phyloP scores from a whole-genome alignment of 2,797 vertebrate genomes.

The Acanthopagrus latus region DNA sequence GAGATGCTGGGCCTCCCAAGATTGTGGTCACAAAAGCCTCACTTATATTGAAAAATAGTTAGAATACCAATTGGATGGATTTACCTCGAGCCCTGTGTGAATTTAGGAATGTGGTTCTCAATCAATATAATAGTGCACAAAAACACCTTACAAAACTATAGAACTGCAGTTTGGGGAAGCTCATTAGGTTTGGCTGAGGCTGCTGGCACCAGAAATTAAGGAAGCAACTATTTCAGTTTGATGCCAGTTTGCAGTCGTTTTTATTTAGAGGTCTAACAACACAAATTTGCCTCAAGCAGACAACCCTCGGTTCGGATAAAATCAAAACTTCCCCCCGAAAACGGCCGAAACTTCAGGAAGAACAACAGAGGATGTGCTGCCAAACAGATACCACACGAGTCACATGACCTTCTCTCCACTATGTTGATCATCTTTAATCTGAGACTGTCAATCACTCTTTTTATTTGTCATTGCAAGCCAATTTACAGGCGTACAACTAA shows the following conservation, averaged over 20 bases:
- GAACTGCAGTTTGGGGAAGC: background rate
- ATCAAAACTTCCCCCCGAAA: background rate
- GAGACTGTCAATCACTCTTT: background rate
- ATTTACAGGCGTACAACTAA: background rate
- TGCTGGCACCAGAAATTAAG: background rate
- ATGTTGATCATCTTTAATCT: background rate
- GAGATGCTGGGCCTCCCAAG: slow-evolving; percentile 21
- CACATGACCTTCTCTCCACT: background rate
- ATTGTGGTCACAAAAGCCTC: slow-evolving; percentile 44
- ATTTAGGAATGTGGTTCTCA: slow-evolving; percentile 27
- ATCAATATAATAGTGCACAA: background rate
- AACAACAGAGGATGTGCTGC: background rate
- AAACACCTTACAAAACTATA: slow-evolving; percentile 14
- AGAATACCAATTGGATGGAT: slow-evolving; percentile 29
- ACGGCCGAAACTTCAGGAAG: background rate
- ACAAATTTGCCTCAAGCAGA: background rate
- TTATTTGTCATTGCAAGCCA: background rate
- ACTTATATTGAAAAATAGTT: slow-evolving; percentile 52
- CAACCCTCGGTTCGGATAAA: background rate
- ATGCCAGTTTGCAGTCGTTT: background rate
- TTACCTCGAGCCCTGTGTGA: slow-evolving; percentile 20
- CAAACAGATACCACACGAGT: background rate
- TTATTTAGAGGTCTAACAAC: background rate
- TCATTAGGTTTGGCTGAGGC: background rate
- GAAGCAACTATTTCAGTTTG: background rate